Base-by-base conservation (phyloP, 2,888 invertebrate species). In the Cataglyphis altisquamis region DNA sequence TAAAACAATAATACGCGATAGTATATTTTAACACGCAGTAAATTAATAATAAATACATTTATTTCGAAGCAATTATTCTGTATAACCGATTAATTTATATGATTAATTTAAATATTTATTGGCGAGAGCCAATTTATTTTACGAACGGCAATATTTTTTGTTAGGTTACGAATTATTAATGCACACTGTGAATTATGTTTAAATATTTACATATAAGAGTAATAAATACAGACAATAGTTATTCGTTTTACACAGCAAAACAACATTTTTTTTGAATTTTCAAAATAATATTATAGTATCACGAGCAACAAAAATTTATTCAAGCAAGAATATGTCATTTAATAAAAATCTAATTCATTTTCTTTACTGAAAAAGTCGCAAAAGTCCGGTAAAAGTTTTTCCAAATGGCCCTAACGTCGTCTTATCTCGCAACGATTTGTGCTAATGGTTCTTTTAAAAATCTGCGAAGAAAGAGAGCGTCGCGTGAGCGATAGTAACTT, bases 91-190 rank as follows among this genome's bases (percentile, higher is more conserved):
- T 77, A 41, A 77, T 67, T 48, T 41, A 67, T 77, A 57, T 41
- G 41, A 77, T 77, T 77, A 77, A 77, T 77, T 77, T 39, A 57
- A n/a, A 15, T 77, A 15, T 57, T 77, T 57, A n/a, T 29, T 55
- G 10, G 15, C 3, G 39, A 67, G 29, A 39, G n/a, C 41, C n/a
- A 29, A 41, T 67, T 67, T 77, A 41, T 15, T 12, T 55, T 39
- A n/a, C 39, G 5, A 5, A 41, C n/a, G n/a, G 12, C 12, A 25
- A 66, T 74, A 39, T 55, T 77, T 77, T 66, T 39, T 12, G 18
- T 55, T 18, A 55, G 57, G 29, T 77, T 77, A n/a, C 25, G 3
- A 55, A 55, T 77, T 64, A 52, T 64, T 52, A 48, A 64, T 63
- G 32, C 18, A 32, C 18, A 52, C 21, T 70, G 55, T 32, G 21